A percentile compares a stretch with the other conserved stretches of the same genome.
Evolutionary conservation across 92 coral and sea anemone species (phyloP).

Genomic region (Scolanthus callimorphus): DNA sequence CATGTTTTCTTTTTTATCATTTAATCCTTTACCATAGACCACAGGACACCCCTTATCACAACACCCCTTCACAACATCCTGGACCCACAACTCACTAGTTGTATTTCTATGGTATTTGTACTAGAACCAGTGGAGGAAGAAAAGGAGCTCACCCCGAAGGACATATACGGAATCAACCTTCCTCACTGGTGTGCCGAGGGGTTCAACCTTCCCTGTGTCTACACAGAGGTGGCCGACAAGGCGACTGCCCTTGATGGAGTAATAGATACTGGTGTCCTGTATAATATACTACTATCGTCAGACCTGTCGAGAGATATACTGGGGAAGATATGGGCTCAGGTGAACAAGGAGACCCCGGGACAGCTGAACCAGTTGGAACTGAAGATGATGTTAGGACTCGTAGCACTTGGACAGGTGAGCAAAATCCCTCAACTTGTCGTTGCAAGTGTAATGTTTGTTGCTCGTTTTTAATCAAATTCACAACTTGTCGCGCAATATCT

Average conservation of each 20-base stretch:
- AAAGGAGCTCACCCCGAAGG: conserved; percentile 51
- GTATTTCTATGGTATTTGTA: no score
- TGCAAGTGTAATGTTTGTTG: no score
- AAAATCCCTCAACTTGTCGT: no score
- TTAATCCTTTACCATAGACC: no score
- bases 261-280: conserved; percentile 71
- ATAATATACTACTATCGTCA: conserved; percentile 78
- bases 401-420: conserved; percentile 96
- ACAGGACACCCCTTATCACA: no score
- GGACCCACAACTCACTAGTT: no score
- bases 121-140: conserved; percentile 34
- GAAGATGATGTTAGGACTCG: conserved; percentile 79
- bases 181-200: conserved; percentile 86
- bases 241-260: conserved; percentile 44
- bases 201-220: conserved; percentile 74
- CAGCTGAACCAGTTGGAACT: conserved; percentile 83
- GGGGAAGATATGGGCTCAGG: conserved; percentile 80
- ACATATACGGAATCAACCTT: conserved; percentile 64
- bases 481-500: no score
- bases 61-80: no score
- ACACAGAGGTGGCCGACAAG: conserved; percentile 70
- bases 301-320: conserved; percentile 85
- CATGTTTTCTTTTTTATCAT: no score
- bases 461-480: no score
- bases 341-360: conserved; percentile 76